phyloP scores from a whole-genome alignment of 2,797 vertebrate species.

The Arrhamphus sclerolepis region DNA sequence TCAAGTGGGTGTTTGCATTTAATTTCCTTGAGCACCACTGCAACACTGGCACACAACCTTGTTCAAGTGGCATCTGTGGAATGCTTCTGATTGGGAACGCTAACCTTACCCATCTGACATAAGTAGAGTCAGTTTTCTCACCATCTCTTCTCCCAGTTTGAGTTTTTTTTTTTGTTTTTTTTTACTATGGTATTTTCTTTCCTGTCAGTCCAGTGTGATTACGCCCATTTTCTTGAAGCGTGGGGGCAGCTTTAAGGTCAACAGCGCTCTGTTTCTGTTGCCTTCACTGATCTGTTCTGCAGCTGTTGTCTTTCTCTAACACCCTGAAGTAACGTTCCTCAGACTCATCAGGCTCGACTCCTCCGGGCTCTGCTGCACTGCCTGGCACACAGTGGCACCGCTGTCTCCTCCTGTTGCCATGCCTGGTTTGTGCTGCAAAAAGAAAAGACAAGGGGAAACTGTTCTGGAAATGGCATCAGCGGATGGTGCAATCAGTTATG shows the following conservation, averaged over 20 bases:
- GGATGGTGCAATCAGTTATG: constrained; percentile 16
- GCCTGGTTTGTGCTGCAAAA: not conserved
- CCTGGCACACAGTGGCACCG: constrained; percentile 51
- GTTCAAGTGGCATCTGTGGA: constrained; percentile 14
- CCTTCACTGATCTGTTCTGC: constrained; percentile 4
- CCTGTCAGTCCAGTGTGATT: constrained; percentile 27
- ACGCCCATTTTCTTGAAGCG: constrained; percentile 19
- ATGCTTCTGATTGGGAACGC: constrained; percentile 30
- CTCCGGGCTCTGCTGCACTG: constrained; percentile 31
- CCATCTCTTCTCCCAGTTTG: not conserved
- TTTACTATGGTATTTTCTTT: constrained; percentile 3
- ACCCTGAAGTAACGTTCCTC: constrained; percentile 54
- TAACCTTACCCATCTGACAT: constrained; percentile 8
- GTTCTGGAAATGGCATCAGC: constrained; percentile 4
- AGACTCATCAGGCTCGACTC: constrained; percentile 26
- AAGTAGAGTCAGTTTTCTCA: constrained; percentile 9
- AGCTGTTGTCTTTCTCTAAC: constrained; percentile 6
- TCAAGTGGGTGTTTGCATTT: constrained; percentile 61
- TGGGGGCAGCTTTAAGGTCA: constrained; percentile 32
- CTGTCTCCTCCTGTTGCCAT: constrained; percentile 29
- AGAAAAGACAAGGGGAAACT: constrained; percentile 16
- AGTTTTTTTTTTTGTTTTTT: constrained; percentile 11
- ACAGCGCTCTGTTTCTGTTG: constrained; percentile 23
- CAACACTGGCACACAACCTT: constrained; percentile 23
- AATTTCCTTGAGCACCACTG: constrained; percentile 10